Conservation (phyloP, 2,113 vertebrate genomes). For the Tricholaema leucomelas region DNA sequence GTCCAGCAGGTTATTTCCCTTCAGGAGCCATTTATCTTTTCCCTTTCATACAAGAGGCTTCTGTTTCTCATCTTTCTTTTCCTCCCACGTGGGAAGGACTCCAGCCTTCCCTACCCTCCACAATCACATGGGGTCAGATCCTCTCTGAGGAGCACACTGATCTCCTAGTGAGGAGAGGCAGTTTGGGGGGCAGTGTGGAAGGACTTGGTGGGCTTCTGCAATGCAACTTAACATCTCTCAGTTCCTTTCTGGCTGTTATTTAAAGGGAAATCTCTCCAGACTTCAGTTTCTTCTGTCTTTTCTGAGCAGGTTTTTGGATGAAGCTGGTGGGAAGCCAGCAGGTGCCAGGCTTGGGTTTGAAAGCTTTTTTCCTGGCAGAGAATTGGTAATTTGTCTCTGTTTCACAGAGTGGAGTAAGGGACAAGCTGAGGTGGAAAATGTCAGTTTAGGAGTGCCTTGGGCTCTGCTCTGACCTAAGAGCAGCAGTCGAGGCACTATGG, state of each 20-base stretch:
- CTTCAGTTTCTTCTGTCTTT: neutral
- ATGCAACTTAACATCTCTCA: neutral
- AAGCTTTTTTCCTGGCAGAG: neutral
- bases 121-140: neutral
- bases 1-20: constrained; percentile 36
- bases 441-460: neutral
- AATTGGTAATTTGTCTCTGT: neutral
- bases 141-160: rapidly evolving
- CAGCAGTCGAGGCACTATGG: no score
- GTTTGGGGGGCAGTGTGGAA: neutral
- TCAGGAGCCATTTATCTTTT: constrained; percentile 28
- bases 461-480: neutral
- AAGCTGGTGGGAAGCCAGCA: neutral
- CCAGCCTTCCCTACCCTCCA: neutral
- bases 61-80: constrained; percentile 4
- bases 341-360: neutral
- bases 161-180: neutral
- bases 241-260: neutral
- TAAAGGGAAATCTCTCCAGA: neutral
- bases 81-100: neutral
- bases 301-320: neutral
- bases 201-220: neutral
- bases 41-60: neutral
- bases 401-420: rapidly evolving
- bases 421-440: neutral